These are phyloP conservation scores for Limosa lapponica DNA, from an alignment of 2,797 vertebrate genomes.

Conservation along the genomic window DNA sequence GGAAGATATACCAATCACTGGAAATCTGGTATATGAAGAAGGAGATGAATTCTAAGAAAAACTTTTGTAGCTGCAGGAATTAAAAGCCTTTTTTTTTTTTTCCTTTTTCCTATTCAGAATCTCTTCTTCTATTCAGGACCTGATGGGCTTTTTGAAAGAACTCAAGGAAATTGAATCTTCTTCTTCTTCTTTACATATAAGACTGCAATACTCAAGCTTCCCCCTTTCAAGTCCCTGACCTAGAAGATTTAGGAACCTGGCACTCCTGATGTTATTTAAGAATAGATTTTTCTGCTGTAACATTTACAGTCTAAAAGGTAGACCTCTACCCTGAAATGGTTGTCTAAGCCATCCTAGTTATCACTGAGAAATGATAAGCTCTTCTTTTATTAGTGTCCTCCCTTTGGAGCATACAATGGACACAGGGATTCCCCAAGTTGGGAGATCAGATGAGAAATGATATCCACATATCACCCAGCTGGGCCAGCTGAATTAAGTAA, in stretches of 20 bases:
- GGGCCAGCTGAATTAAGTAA: neutral
- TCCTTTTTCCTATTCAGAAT: neutral
- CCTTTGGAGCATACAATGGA: neutral
- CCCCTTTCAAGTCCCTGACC: neutral
- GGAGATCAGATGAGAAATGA: neutral
- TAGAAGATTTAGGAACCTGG: neutral
- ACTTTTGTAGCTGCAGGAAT: neutral
- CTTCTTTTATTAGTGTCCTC: neutral
- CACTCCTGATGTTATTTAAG: neutral
- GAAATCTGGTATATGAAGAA: neutral
- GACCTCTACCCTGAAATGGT: neutral
- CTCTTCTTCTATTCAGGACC: neutral
- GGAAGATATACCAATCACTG: rapidly evolving
- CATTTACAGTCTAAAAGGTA: neutral
- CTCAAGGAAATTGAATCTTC: neutral
- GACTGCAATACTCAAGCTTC: neutral
- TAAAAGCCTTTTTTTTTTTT: rapidly evolving
- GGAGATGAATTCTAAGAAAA: neutral
- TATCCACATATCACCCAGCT: neutral
- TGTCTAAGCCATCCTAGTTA: neutral
- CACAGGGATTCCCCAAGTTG: neutral
- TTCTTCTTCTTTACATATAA: neutral
- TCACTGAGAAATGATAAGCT: rapidly evolving
- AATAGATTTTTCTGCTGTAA: neutral
- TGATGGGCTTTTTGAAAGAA: neutral